A percentile compares a stretch with the other conserved stretches of the same genome.
These are phyloP conservation scores for Ectropis grisescens DNA, from an alignment of 1,140 invertebrate genomes.

Conservation along the genomic window DNA sequence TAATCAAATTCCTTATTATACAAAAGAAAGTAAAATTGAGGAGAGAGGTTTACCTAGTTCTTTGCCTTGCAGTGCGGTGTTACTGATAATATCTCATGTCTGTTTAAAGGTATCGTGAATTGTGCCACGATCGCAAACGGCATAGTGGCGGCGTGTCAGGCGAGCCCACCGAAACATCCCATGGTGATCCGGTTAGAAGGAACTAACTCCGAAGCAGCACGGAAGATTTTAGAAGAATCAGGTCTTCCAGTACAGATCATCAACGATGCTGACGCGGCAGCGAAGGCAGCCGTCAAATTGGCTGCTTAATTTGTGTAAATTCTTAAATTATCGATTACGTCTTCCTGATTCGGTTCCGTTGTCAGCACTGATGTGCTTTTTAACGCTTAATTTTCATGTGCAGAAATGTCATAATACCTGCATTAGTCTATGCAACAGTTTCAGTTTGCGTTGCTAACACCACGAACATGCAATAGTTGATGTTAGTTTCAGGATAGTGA, in stretches of 20 bases:
- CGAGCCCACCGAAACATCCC: slow-evolving; percentile 86
- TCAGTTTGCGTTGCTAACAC: too few species aligned
- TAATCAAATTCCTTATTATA: too few species aligned
- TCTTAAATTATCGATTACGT: not conserved
- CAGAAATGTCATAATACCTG: too few species aligned
- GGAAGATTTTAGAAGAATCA: slow-evolving; percentile 84
- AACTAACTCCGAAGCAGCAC: slow-evolving; percentile 75
- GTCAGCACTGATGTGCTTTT: too few species aligned
- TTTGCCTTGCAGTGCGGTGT: too few species aligned
- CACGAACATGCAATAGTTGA: too few species aligned
- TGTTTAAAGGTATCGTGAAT: slow-evolving; percentile 87
- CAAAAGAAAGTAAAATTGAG: too few species aligned
- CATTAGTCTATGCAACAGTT: too few species aligned
- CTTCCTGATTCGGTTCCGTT: not conserved
- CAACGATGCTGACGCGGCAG: slow-evolving; percentile 92
- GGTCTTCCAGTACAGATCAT: slow-evolving; percentile 86
- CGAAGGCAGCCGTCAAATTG: slow-evolving; percentile 83
- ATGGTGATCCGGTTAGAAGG: slow-evolving; percentile 95
- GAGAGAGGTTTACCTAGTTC: too few species aligned
- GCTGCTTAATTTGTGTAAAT: slow-evolving; percentile 21
- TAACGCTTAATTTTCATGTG: too few species aligned
- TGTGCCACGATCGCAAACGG: slow-evolving; percentile 97
- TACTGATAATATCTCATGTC: too few species aligned
- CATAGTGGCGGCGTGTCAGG: slow-evolving; percentile 89
- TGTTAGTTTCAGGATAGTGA: too few species aligned